Conservation (phyloP, 1,140 invertebrate genomes). For the Nomia melanderi region DNA sequence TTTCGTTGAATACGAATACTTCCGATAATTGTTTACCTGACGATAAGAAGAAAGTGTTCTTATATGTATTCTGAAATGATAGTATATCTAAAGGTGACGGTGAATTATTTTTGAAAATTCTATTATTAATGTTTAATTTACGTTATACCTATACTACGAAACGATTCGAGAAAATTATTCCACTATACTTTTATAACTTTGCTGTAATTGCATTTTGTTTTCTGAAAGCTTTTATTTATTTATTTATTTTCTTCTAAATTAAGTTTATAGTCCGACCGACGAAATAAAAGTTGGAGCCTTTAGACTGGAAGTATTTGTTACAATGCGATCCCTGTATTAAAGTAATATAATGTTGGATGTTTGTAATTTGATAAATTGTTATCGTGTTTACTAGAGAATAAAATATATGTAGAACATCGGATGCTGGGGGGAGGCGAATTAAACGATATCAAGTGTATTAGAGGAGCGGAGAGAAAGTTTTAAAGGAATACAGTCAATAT, state of each 20-base stretch:
- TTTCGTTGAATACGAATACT: background rate
- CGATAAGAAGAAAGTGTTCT: background rate
- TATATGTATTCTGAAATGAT: background rate
- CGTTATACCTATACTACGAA: no score
- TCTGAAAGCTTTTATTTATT: background rate
- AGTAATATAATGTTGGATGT: conserved; percentile 6
- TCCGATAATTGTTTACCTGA: background rate
- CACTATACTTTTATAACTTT: background rate
- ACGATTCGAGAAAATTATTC: background rate
- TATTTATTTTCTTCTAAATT: background rate
- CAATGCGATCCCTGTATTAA: background rate
- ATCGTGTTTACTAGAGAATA: background rate
- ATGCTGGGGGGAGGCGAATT: background rate
- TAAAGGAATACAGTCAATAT: conserved; percentile 35
- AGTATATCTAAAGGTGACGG: no score
- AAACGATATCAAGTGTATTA: background rate
- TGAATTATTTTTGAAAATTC: no score
- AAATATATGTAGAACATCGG: background rate
- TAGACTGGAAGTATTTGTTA: conserved; percentile 2
- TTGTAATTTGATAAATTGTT: conserved; percentile 4
- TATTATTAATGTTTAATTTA: no score
- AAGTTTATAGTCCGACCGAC: background rate
- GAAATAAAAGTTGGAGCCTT: background rate
- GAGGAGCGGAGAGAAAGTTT: background rate
- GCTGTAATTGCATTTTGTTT: background rate